These are phyloP conservation scores for Microchrysa polita DNA, from an alignment of 2,888 invertebrate genomes.

Conservation along the genomic window DNA sequence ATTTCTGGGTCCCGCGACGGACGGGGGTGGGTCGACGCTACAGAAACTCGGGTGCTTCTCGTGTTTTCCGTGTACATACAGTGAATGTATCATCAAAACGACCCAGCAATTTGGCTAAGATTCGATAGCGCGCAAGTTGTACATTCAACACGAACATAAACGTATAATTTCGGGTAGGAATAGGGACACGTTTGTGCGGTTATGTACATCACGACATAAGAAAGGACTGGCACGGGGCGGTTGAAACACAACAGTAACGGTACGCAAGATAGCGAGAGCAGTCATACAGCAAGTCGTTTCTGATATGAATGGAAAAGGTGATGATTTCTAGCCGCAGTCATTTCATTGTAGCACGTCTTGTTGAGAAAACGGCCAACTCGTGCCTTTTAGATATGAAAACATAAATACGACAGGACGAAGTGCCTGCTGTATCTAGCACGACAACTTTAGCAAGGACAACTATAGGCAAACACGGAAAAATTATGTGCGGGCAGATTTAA, in stretches of 20 bases:
- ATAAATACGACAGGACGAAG: background rate
- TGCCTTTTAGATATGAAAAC: no score
- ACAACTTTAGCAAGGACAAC: background rate
- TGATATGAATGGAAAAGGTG: conserved; percentile 23
- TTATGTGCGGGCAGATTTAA: conserved; percentile 37
- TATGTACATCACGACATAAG: background rate
- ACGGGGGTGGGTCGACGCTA: background rate
- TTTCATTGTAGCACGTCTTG: background rate
- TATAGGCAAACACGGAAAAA: conserved; percentile 22
- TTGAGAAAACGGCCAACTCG: background rate
- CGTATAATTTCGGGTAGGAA: no score
- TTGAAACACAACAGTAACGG: background rate
- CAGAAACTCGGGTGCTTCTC: background rate
- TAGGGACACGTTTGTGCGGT: background rate
- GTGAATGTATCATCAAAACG: background rate
- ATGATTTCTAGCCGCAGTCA: conserved; percentile 19
- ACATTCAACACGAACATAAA: no score
- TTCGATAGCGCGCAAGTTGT: background rate
- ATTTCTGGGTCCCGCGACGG: background rate
- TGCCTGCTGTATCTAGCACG: no score
- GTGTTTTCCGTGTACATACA: no score
- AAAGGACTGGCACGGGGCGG: no score
- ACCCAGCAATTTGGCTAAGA: background rate
- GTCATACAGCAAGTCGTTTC: background rate
- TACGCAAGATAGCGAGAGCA: no score